phyloP scores from a whole-genome alignment of 2,797 vertebrate species.

The Neostethus bicornis region DNA sequence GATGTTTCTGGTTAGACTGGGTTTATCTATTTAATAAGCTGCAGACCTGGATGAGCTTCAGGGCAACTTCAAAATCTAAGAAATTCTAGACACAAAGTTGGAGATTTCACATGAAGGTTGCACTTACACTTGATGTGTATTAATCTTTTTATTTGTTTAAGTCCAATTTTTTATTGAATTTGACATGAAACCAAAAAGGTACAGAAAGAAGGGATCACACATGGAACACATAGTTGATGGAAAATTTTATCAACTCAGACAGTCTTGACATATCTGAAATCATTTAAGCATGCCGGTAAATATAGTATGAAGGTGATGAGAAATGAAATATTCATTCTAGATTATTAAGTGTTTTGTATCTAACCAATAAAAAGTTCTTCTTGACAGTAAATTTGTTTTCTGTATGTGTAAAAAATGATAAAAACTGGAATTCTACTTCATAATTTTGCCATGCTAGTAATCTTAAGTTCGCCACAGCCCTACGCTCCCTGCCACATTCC shows the following conservation, averaged over 20 bases:
- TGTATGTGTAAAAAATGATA: slow-evolving; percentile 47
- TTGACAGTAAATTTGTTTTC: slow-evolving; percentile 42
- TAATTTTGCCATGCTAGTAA: slow-evolving; percentile 65
- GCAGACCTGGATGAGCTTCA: slow-evolving; percentile 47
- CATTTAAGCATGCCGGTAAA: slow-evolving; percentile 20
- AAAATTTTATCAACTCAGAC: slow-evolving; percentile 11
- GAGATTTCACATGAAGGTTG: slow-evolving; percentile 26
- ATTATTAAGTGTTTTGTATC: slow-evolving; percentile 40
- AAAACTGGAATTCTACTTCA: slow-evolving; percentile 49
- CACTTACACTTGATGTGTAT: slow-evolving; percentile 26
- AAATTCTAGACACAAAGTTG: slow-evolving; percentile 23
- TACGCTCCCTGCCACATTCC: slow-evolving; percentile 63
- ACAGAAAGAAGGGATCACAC: not conserved
- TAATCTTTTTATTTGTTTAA: slow-evolving; percentile 25
- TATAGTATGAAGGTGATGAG: slow-evolving; percentile 13
- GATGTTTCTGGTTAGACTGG: slow-evolving; percentile 45
- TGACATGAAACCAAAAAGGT: not conserved
- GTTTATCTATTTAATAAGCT: slow-evolving; percentile 62
- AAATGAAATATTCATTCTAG: slow-evolving; percentile 27
- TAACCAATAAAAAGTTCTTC: slow-evolving; percentile 42
- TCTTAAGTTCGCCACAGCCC: slow-evolving; percentile 60
- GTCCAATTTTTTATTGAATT: slow-evolving; percentile 13
- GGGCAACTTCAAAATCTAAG: slow-evolving; percentile 25
- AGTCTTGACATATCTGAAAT: slow-evolving; percentile 12
- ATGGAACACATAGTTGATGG: too few relatives aligned